phyloP scores from a whole-genome alignment of 2,797 vertebrate genomes.

The Pachyuromys duprasi region DNA sequence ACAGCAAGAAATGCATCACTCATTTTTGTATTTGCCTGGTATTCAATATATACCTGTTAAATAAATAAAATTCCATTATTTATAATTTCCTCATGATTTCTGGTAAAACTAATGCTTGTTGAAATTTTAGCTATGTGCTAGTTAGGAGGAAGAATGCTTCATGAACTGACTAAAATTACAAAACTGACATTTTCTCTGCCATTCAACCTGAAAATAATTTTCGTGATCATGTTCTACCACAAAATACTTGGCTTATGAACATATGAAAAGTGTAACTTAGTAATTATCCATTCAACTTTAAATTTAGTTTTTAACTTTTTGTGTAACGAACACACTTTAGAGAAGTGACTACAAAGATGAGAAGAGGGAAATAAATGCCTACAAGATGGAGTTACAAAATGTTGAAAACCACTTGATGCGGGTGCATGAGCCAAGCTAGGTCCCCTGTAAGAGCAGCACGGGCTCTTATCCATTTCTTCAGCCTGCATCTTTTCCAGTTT shows the following conservation, averaged over 20 bases:
- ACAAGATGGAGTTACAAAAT: neutral
- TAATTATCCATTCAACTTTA: neutral
- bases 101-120: conserved; percentile 42
- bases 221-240: neutral
- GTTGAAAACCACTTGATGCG: neutral
- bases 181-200: neutral
- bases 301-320: neutral
- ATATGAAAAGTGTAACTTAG: conserved; percentile 6
- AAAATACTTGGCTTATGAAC: conserved; percentile 27
- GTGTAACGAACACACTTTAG: neutral
- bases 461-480: neutral
- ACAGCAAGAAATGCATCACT: conserved; percentile 4
- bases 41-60: conserved; percentile 17
- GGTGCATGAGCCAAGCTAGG: neutral
- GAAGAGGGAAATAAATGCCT: neutral
- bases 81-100: conserved; percentile 36
- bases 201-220: conserved; percentile 35
- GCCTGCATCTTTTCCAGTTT: neutral
- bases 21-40: neutral
- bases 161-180: conserved; percentile 34
- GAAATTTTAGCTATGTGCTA: conserved; percentile 26
- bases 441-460: neutral
- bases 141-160: neutral
- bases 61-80: conserved; percentile 40
- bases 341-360: neutral